A percentile compares a stretch with the other conserved stretches of the same genome.
phyloP scores from a whole-genome alignment of 37 sponge, comb jelly and placozoan genomes.

The Crambe crambe region DNA sequence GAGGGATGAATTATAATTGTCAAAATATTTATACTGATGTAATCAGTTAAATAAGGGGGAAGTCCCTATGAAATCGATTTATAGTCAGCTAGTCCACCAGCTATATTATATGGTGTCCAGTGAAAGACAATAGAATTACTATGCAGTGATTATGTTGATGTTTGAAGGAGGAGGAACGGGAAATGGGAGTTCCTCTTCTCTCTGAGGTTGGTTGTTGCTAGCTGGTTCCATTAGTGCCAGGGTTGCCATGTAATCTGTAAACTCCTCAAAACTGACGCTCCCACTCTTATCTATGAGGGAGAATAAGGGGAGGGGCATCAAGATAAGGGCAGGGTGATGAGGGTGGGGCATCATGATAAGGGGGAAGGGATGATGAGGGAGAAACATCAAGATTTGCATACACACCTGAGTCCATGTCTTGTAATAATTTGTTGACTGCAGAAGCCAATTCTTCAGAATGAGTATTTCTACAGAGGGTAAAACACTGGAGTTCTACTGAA shows the following conservation, averaged over 20 bases:
- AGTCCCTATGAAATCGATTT: too few species aligned
- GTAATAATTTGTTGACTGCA: constrained; percentile 34
- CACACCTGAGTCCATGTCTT: constrained; percentile 62
- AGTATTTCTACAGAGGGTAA: constrained; percentile 3
- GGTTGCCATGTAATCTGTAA: constrained; percentile 62
- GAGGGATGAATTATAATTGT: background rate
- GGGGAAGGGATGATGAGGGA: background rate
- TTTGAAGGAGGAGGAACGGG: background rate
- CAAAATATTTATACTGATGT: too few species aligned
- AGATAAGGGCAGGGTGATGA: background rate
- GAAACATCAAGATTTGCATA: background rate
- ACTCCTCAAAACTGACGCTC: constrained; percentile 72
- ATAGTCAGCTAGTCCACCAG: too few species aligned
- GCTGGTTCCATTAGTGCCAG: constrained; percentile 31
- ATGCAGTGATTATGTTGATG: too few species aligned
- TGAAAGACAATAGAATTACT: background rate
- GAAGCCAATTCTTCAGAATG: constrained; percentile 2
- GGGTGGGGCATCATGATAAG: background rate
- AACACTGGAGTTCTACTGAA: background rate
- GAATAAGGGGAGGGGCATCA: background rate
- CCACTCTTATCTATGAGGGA: constrained; percentile 57
- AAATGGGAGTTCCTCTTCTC: background rate
- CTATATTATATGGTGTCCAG: too few species aligned
- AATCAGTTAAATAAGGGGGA: too few species aligned
- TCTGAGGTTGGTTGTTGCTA: background rate